Evolutionary conservation across 1,140 invertebrate genomes (phyloP).

Genomic region (Chymomyza costata): DNA sequence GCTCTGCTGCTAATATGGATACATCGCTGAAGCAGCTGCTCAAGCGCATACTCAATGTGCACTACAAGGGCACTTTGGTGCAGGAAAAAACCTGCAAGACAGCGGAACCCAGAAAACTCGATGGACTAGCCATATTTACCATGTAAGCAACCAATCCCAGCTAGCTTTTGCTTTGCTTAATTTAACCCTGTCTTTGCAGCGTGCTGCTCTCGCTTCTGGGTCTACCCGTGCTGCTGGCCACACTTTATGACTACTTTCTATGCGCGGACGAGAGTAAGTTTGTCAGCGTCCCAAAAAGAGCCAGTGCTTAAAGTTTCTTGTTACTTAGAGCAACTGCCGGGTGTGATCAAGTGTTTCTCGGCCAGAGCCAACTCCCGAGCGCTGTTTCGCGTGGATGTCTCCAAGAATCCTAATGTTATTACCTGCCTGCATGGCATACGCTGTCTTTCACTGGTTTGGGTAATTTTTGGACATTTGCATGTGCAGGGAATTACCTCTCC

Average conservation of each 20-base stretch:
- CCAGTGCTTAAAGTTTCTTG: not conserved
- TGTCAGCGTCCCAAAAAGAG: not conserved
- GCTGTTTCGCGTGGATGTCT: constrained; percentile 31
- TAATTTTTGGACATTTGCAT: constrained; percentile 79
- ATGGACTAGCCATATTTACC: constrained; percentile 33
- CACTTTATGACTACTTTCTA: constrained; percentile 1
- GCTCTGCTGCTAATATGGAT: constrained; percentile 27
- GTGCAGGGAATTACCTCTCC: constrained; percentile 45
- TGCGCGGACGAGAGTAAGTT: not conserved
- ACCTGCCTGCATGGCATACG: constrained; percentile 78
- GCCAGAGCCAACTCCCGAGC: constrained; percentile 36
- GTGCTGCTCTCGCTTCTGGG: not conserved
- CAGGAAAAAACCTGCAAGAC: constrained; percentile 19
- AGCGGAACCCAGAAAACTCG: constrained; percentile 11
- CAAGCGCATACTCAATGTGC: constrained; percentile 19
- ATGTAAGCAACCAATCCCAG: constrained; percentile 36
- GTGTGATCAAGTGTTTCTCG: constrained; percentile 34
- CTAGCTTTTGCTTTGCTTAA: not conserved
- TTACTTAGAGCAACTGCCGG: constrained; percentile 31
- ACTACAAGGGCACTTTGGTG: not conserved
- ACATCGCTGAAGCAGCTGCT: constrained; percentile 23
- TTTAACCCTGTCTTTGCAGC: not conserved
- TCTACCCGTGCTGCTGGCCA: not conserved
- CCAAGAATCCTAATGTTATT: constrained; percentile 47
- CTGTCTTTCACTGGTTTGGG: constrained; percentile 80